Evolutionary conservation across 2,888 invertebrate genomes (phyloP).

Genomic region (Tachina fera): DNA sequence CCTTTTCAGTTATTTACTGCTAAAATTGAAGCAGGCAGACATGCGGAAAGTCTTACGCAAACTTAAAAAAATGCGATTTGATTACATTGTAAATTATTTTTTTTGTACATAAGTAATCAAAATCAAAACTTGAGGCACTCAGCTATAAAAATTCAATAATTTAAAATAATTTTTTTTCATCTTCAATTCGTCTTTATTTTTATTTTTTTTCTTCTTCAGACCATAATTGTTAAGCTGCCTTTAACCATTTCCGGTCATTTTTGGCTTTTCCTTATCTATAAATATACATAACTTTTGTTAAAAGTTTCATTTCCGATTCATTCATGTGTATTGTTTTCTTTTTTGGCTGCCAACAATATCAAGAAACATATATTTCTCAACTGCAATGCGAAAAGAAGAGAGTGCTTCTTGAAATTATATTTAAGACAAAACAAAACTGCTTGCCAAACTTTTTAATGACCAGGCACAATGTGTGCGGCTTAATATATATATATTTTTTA

Average conservation of each 20-base stretch:
- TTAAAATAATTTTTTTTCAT: background rate
- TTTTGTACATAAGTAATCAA: slow-evolving; percentile 3
- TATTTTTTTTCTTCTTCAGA: background rate
- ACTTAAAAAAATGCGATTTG: slow-evolving; percentile 14
- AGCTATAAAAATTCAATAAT: slow-evolving; percentile 18
- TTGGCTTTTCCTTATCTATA: slow-evolving; percentile 21
- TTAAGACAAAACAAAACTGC: slow-evolving; percentile 24
- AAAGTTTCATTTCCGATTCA: slow-evolving; percentile 57
- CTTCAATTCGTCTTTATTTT: background rate
- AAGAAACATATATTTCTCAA: slow-evolving; percentile 27
- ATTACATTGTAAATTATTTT: background rate
- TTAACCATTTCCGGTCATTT: slow-evolving; percentile 58
- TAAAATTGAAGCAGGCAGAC: slow-evolving; percentile 54
- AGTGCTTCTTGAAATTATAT: background rate
- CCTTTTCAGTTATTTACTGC: slow-evolving; percentile 28
- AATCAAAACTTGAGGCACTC: slow-evolving; percentile 13
- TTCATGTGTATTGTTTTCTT: slow-evolving; percentile 33
- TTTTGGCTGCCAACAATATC: slow-evolving; percentile 35
- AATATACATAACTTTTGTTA: slow-evolving; percentile 5
- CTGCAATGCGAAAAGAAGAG: background rate
- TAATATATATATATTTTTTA: background rate
- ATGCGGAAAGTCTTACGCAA: slow-evolving; percentile 49
- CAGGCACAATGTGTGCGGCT: slow-evolving; percentile 34
- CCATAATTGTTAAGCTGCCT: slow-evolving; percentile 43
- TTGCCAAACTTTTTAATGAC: slow-evolving; percentile 56